These are phyloP conservation scores for Buphagus erythrorhynchus DNA, from an alignment of 2,797 vertebrate species.

Conservation along the genomic window DNA sequence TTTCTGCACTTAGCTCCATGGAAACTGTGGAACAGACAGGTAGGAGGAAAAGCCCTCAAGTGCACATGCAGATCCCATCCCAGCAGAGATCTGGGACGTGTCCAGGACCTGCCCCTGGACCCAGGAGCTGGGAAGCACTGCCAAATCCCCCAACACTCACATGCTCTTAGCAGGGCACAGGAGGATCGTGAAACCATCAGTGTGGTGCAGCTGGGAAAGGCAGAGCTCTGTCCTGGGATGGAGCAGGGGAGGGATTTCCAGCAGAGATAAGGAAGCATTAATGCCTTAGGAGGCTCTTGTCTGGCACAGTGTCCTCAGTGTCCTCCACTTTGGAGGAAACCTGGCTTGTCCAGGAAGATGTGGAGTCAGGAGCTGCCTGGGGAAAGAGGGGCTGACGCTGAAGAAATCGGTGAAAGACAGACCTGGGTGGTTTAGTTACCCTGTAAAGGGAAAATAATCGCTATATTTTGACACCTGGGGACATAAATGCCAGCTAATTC, in stretches of 20 bases:
- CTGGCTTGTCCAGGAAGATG: not conserved
- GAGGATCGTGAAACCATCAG: not conserved
- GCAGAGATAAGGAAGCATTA: slow-evolving; percentile 23
- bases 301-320: not conserved
- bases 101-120: slow-evolving; percentile 38
- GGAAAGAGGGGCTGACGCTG: not conserved
- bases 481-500: not conserved
- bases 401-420: not conserved
- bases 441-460: not conserved
- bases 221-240: not conserved
- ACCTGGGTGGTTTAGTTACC: not conserved
- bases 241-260: not conserved
- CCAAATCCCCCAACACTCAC: slow-evolving; percentile 46
- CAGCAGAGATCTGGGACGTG: not conserved
- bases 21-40: slow-evolving; percentile 34
- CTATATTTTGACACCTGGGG: rapidly evolving
- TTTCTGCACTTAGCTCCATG: not conserved
- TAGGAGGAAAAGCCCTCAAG: slow-evolving; percentile 40
- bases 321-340: not conserved
- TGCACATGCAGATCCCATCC: not conserved
- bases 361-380: not conserved
- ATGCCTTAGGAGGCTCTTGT: not conserved
- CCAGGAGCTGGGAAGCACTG: not conserved
- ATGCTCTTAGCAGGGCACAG: not conserved
- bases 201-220: slow-evolving; percentile 1